These are phyloP conservation scores for Gonioctena quinquepunctata DNA, from an alignment of 1,140 invertebrate species.

Conservation along the genomic window DNA sequence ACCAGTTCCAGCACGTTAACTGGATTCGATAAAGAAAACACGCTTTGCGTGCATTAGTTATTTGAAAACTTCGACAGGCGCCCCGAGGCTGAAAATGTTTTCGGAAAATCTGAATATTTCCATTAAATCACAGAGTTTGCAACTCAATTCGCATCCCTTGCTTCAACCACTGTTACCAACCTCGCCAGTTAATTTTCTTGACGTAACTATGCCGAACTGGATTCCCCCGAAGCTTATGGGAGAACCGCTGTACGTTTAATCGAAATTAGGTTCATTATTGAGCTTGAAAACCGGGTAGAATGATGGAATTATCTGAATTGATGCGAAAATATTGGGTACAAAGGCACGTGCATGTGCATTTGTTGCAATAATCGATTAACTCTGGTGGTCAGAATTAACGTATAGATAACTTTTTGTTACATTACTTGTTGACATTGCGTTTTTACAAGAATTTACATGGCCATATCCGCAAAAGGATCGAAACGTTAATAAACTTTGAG, in stretches of 20 bases:
- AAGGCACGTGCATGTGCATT: neutral
- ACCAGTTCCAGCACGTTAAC: neutral
- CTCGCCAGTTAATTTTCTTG: slow-evolving; percentile 31
- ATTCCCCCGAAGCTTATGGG: slow-evolving; percentile 27
- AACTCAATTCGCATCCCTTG: neutral
- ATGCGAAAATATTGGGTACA: slow-evolving; percentile 4
- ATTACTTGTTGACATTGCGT: too few relatives aligned
- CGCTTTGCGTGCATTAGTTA: neutral
- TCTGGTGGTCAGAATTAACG: too few relatives aligned
- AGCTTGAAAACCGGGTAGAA: slow-evolving; percentile 26
- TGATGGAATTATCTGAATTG: slow-evolving; percentile 28
- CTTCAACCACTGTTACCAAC: slow-evolving; percentile 5
- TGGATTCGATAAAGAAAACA: neutral
- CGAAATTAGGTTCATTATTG: slow-evolving; percentile 36
- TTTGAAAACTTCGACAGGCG: neutral
- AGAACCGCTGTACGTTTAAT: slow-evolving; percentile 34
- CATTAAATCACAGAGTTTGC: neutral
- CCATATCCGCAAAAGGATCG: too few relatives aligned
- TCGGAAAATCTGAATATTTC: neutral
- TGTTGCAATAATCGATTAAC: too few relatives aligned
- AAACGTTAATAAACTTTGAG: too few relatives aligned
- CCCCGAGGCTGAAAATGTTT: neutral
- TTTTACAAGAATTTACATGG: too few relatives aligned
- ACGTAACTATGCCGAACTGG: slow-evolving; percentile 27
- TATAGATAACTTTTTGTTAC: too few relatives aligned